These are phyloP conservation scores for Drosophila borborema DNA, from an alignment of 2,888 invertebrate genomes.

Conservation along the genomic window DNA sequence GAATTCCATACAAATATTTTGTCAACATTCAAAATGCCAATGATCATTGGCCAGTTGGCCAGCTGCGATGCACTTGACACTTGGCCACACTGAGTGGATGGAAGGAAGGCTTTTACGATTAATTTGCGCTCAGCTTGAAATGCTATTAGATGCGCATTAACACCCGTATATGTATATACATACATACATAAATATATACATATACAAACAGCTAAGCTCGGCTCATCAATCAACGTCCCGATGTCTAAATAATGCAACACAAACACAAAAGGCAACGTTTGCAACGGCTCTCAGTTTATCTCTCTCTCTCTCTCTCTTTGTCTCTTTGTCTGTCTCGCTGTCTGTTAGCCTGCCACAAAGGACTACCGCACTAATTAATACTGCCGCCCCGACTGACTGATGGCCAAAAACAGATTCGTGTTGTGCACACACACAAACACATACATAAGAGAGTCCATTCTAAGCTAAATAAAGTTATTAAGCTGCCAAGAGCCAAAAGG, in stretches of 20 bases:
- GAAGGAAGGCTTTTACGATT: slow-evolving; percentile 22
- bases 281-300: neutral
- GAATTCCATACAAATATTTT: slow-evolving; percentile 1
- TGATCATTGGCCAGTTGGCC: neutral
- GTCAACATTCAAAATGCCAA: neutral
- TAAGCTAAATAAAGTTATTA: slow-evolving; percentile 80
- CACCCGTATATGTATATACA: slow-evolving; percentile 34
- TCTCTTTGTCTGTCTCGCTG: slow-evolving; percentile 20
- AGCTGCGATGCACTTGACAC: slow-evolving; percentile 8
- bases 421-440: slow-evolving; percentile 31
- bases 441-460: slow-evolving; percentile 33
- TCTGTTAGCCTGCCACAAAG: slow-evolving; percentile 63
- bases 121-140: slow-evolving; percentile 51
- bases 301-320: slow-evolving; percentile 6
- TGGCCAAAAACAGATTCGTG: slow-evolving; percentile 43
- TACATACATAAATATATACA: slow-evolving; percentile 5
- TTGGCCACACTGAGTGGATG: slow-evolving; percentile 11
- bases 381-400: slow-evolving; percentile 59
- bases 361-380: slow-evolving; percentile 79
- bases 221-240: slow-evolving; percentile 74
- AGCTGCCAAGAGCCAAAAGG: slow-evolving; percentile 53
- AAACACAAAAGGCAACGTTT: slow-evolving; percentile 32
- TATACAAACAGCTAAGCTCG: slow-evolving; percentile 14
- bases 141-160: slow-evolving; percentile 68
- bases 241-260: slow-evolving; percentile 75